Base-by-base conservation (phyloP, 2,888 invertebrate genomes). In the Conops quadrifasciatus region DNA sequence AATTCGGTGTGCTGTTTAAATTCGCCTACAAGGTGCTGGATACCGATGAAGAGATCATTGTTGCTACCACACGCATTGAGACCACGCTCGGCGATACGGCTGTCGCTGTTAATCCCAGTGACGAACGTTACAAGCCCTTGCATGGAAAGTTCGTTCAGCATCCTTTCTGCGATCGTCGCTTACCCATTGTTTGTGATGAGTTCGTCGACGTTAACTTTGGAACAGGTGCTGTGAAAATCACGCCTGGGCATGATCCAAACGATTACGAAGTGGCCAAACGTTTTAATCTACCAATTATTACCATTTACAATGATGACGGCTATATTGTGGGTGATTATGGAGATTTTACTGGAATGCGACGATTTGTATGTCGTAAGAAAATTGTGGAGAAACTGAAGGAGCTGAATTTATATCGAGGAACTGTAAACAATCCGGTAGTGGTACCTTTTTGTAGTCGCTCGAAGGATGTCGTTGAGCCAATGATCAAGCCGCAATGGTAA, bases 41-140 rank as follows among this genome's bases (percentile, higher is more conserved):
- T 30, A 78, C 78, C 16, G 90, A 89, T 59, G 95, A 95, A 64
- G 95, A 95, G 86, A 88, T 97, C 53, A 88, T 95, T 69, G 98
- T 99, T 30, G 97, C 98, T 0, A 99, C 99, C 1, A 99, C 99
- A 0, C 92, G 99, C 80, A 92, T 98, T 30, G 99, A 99, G 88
- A 99, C 99, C 0, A 98, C 99, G 95, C 87, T 99, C 15, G 95
- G 98, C 1, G 99, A 99, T 85, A 94, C 96, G 0, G 99, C 97
- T 0, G 93, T 99, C 1, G 98, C 98, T n/a, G 97, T 99, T 0
- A 94, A 99, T 87, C 98, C 99, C 0, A 88, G 93, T 1, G 97
- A 99, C 81, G 84, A 87, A 3, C 90, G 98, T 78, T 99, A 97
- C 83, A 90, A 89, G 71, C 90, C 91, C 79, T 87, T 96, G 64